Conservation (phyloP, 2,797 vertebrate species). For the Sardinella longiceps region DNA sequence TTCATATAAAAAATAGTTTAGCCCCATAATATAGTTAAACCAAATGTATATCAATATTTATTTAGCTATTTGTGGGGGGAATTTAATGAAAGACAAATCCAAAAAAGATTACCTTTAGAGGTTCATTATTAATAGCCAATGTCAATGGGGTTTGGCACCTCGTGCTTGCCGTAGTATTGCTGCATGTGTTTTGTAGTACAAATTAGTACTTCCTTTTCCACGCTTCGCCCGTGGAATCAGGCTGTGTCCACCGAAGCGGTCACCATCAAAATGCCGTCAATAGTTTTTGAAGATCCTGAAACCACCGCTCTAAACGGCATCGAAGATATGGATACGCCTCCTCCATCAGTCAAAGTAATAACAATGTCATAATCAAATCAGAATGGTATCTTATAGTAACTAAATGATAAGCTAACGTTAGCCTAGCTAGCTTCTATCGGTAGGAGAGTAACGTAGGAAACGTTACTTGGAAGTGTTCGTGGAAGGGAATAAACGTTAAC, state of each 20-base stretch:
- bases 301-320: neutral
- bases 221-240: neutral
- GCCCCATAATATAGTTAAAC: neutral
- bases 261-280: conserved; percentile 18
- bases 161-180: neutral
- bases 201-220: neutral
- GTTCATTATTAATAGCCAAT: neutral
- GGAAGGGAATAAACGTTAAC: too few species aligned
- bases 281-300: neutral
- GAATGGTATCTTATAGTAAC: neutral
- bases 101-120: neutral
- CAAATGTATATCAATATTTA: neutral
- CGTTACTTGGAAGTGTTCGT: too few species aligned
- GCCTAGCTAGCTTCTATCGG: neutral
- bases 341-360: neutral
- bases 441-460: neutral
- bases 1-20: neutral
- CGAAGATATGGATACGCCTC: neutral
- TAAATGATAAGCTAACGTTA: neutral
- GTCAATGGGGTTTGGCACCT: neutral
- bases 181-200: neutral
- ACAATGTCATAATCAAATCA: neutral
- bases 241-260: neutral
- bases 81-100: neutral
- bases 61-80: neutral